Evolutionary conservation across 2,113 vertebrate species (phyloP).

Genomic region (Isichthys henryi): DNA sequence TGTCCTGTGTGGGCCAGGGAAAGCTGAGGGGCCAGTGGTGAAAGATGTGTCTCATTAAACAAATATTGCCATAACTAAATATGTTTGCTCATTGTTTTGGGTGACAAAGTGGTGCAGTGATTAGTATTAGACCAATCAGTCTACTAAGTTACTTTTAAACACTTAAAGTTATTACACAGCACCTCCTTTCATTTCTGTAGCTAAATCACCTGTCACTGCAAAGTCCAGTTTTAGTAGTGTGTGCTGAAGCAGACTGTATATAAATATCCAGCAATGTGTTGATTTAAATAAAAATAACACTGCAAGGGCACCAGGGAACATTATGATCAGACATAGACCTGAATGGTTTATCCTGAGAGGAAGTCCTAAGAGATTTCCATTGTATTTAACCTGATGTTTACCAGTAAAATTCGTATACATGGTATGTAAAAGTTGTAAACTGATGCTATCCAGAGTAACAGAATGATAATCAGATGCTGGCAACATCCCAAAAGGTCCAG

Average conservation of each 20-base stretch:
- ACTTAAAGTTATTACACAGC: neutral
- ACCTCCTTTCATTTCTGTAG: neutral
- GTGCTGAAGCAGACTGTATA: neutral
- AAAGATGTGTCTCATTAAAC: too few species aligned
- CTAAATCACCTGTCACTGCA: neutral
- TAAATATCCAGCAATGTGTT: neutral
- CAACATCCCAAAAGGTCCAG: neutral
- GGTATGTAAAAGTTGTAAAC: neutral
- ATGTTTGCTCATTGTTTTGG: too few species aligned
- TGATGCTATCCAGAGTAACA: neutral
- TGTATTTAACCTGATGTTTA: neutral
- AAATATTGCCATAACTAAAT: too few species aligned
- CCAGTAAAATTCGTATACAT: neutral
- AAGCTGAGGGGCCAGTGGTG: too few species aligned
- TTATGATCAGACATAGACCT: neutral
- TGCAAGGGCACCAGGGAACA: neutral
- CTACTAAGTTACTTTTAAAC: neutral
- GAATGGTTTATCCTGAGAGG: neutral
- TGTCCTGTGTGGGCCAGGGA: too few species aligned
- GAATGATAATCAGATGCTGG: neutral
- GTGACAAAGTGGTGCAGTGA: too few species aligned
- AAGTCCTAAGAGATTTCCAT: neutral
- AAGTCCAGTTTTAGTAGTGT: neutral
- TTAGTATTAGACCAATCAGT: too few species aligned
- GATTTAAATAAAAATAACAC: neutral